These are phyloP conservation scores for Idaea biselata DNA, from an alignment of 2,888 invertebrate genomes.

Conservation along the genomic window DNA sequence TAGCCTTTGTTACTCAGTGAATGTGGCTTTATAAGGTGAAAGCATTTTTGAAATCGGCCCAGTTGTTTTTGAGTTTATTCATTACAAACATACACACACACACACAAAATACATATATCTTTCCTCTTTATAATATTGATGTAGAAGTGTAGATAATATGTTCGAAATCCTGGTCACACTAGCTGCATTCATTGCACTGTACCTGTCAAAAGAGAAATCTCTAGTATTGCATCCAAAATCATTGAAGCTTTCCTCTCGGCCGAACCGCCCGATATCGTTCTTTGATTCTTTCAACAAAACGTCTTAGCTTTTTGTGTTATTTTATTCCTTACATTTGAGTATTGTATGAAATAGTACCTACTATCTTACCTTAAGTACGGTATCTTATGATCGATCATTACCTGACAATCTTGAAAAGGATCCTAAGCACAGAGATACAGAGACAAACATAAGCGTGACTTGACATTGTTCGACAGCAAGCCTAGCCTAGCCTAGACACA, in stretches of 20 bases:
- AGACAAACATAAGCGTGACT: too few species aligned
- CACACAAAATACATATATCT: slow-evolving; percentile 10
- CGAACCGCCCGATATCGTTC: neutral
- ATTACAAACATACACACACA: too few species aligned
- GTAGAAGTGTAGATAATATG: neutral
- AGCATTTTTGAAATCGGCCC: too few species aligned
- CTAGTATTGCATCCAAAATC: neutral
- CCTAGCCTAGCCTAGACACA: too few species aligned
- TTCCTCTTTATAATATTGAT: neutral
- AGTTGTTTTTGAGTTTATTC: too few species aligned
- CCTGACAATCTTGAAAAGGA: too few species aligned
- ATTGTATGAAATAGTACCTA: neutral
- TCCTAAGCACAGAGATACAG: too few species aligned
- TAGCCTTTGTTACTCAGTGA: too few species aligned
- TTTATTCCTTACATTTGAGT: neutral
- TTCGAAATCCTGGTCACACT: neutral
- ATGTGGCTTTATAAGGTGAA: too few species aligned
- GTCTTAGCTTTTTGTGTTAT: neutral
- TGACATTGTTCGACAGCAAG: too few species aligned
- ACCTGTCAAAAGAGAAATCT: neutral
- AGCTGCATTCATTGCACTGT: neutral
- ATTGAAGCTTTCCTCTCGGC: neutral
- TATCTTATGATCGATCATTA: too few species aligned
- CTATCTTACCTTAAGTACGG: neutral
- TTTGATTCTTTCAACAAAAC: neutral